Evolutionary conservation across 2,888 invertebrate species (phyloP).

Genomic region (Temnothorax ravouxi): DNA sequence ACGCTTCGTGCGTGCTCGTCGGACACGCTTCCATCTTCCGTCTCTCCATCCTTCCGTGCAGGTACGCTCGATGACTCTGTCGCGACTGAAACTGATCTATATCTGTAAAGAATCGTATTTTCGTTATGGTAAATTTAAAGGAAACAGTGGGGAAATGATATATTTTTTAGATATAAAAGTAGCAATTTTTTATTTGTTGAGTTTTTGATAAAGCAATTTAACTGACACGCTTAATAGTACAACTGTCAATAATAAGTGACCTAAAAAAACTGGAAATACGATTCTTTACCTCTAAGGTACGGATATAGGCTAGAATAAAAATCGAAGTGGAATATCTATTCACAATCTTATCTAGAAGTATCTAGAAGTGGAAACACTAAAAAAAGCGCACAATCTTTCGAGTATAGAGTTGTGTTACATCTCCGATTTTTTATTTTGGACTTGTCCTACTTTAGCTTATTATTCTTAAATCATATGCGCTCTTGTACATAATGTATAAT

Average conservation of each 20-base stretch:
- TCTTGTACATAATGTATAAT: neutral
- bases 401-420: neutral
- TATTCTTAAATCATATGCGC: neutral
- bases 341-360: neutral
- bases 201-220: too few species aligned
- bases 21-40: neutral
- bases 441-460: neutral
- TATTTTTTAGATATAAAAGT: too few species aligned
- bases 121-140: too few species aligned
- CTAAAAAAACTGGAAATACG: too few species aligned
- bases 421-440: neutral
- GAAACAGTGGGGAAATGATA: too few species aligned
- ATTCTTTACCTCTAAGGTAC: too few species aligned
- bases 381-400: neutral
- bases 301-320: neutral
- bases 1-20: constrained; percentile 11
- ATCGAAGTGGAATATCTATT: neutral
- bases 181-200: too few species aligned
- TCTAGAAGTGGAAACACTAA: neutral
- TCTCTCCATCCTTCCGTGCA: too few species aligned
- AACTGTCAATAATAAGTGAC: too few species aligned
- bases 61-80: neutral
- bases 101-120: too few species aligned
- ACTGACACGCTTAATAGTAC: too few species aligned
- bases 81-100: neutral